A percentile compares a stretch with the other conserved stretches of the same genome.
Conservation (phyloP, 2,797 vertebrate genomes). For the Threskiornis aethiopicus region DNA sequence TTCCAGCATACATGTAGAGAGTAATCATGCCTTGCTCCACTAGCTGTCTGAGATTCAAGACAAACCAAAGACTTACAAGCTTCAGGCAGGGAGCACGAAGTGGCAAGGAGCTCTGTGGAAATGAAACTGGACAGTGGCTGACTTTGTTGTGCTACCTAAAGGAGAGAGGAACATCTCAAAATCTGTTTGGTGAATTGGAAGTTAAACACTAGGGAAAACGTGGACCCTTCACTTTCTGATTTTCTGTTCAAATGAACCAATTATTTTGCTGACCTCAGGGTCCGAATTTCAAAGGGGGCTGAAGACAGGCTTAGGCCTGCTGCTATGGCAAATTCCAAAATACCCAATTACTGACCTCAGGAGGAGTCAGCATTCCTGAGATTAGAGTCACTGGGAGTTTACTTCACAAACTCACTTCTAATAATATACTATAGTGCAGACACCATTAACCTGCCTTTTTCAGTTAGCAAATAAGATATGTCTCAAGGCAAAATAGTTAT, state of each 20-base stretch:
- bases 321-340: conserved; percentile 74
- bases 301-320: conserved; percentile 88
- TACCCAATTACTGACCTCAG: conserved; percentile 81
- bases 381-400: conserved; percentile 84
- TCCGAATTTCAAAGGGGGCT: conserved; percentile 82
- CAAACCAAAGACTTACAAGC: not conserved
- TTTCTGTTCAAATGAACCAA: conserved; percentile 76
- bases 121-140: conserved; percentile 22
- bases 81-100: not conserved
- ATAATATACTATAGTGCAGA: conserved; percentile 76
- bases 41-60: not conserved
- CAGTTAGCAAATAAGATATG: conserved; percentile 78
- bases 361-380: conserved; percentile 79
- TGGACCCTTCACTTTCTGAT: conserved; percentile 60
- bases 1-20: not conserved
- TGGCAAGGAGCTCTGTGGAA: conserved; percentile 18
- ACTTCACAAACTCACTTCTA: conserved; percentile 81
- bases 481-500: conserved; percentile 79
- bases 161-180: conserved; percentile 45
- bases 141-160: conserved; percentile 51
- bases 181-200: conserved; percentile 45
- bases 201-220: conserved; percentile 47
- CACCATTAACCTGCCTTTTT: conserved; percentile 81
- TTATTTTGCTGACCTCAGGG: conserved; percentile 81
- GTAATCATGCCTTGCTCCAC: not conserved